phyloP scores from a whole-genome alignment of 2,888 invertebrate genomes.

The Merodon equestris region DNA sequence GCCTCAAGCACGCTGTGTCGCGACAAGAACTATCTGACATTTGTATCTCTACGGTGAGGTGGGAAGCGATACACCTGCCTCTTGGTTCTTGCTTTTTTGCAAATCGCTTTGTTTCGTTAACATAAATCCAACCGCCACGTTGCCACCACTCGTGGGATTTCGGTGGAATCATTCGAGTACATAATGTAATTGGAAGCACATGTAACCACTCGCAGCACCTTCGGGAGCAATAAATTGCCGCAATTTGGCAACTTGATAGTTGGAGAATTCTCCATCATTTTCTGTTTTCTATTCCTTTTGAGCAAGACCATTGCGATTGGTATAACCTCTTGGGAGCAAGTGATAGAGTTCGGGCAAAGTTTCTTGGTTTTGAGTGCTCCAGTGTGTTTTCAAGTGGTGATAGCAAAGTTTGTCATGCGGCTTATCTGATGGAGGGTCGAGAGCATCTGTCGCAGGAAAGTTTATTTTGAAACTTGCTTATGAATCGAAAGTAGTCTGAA shows the following conservation, averaged over 20 bases:
- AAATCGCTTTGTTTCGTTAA: too few relatives aligned
- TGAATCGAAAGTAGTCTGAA: slow-evolving; percentile 15
- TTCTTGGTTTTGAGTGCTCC: slow-evolving; percentile 7
- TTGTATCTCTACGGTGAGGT: too few relatives aligned
- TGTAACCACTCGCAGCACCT: slow-evolving; percentile 34
- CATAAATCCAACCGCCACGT: too few relatives aligned
- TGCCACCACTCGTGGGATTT: slow-evolving; percentile 6
- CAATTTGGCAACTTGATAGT: slow-evolving; percentile 20
- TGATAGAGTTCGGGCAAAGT: slow-evolving; percentile 1
- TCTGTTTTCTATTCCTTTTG: not conserved
- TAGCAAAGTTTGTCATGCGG: slow-evolving; percentile 15
- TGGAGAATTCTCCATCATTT: not conserved
- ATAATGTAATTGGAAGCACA: slow-evolving; percentile 24
- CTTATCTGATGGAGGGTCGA: slow-evolving; percentile 9
- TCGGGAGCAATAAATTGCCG: slow-evolving; percentile 40
- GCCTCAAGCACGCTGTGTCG: slow-evolving; percentile 8
- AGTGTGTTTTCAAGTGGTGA: not conserved
- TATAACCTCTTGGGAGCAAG: slow-evolving; percentile 10
- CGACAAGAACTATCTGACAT: slow-evolving; percentile 17
- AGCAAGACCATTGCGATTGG: slow-evolving; percentile 24
- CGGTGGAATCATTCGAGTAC: slow-evolving; percentile 14
- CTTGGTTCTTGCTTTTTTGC: too few relatives aligned
- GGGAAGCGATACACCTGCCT: not conserved
- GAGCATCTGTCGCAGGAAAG: slow-evolving; percentile 23
- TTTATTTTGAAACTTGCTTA: slow-evolving; percentile 17